Evolutionary conservation across 1,140 invertebrate genomes (phyloP).

Genomic region (Tetragonula clypearis): DNA sequence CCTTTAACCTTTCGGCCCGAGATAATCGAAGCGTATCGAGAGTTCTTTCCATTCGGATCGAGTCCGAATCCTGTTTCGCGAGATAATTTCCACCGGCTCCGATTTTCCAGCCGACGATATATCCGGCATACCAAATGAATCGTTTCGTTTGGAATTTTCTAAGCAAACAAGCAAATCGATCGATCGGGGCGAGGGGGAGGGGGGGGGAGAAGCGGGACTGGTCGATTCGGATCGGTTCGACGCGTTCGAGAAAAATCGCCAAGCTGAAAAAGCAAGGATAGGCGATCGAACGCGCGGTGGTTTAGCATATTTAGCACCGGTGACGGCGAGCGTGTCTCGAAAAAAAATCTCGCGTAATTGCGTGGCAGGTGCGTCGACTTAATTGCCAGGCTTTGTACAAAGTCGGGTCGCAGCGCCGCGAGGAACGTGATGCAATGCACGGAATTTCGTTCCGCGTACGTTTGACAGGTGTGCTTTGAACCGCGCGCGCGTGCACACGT

Average conservation of each 20-base stretch:
- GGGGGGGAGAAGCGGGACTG: neutral
- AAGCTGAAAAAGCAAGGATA: neutral
- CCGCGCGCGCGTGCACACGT: too few relatives aligned
- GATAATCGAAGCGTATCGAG: slow-evolving; percentile 22
- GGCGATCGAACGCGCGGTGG: neutral
- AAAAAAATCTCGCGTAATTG: slow-evolving; percentile 8
- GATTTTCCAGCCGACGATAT: neutral
- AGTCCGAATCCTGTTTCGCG: slow-evolving; percentile 12
- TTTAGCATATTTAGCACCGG: neutral
- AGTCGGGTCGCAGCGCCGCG: slow-evolving; percentile 11
- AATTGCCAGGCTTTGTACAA: slow-evolving; percentile 35
- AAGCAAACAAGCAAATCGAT: neutral
- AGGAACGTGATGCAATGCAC: slow-evolving; percentile 9
- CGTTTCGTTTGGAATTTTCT: neutral
- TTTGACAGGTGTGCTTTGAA: neutral
- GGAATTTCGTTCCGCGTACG: slow-evolving; percentile 6
- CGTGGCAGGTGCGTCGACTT: slow-evolving; percentile 34
- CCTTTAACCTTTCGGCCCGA: slow-evolving; percentile 34
- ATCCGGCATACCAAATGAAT: too few relatives aligned
- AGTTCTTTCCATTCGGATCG: neutral
- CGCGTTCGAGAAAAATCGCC: neutral
- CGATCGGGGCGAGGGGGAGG: too few relatives aligned
- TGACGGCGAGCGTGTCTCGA: neutral
- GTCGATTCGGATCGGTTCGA: neutral
- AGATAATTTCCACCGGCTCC: neutral